A percentile compares a stretch with the other conserved stretches of the same genome.
phyloP scores from a whole-genome alignment of 2,113 vertebrate species.

The Phocoena sinus region DNA sequence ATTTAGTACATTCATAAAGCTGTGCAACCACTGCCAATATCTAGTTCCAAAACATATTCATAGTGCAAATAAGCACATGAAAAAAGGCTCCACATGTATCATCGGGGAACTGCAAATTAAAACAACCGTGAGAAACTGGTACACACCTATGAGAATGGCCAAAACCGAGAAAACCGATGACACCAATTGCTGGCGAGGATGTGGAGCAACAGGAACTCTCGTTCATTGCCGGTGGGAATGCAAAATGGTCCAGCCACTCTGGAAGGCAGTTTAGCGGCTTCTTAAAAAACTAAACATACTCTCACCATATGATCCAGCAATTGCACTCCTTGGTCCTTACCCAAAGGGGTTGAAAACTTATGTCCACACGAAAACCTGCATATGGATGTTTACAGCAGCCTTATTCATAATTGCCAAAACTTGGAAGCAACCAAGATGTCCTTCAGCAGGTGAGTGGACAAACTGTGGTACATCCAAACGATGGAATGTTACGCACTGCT shows the following conservation, averaged over 20 bases:
- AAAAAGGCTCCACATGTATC: background rate
- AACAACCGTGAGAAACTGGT: too few relatives aligned
- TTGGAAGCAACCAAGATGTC: background rate
- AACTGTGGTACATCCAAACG: background rate
- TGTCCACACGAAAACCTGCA: background rate
- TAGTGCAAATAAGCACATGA: background rate
- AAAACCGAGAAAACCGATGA: background rate
- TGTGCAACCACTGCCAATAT: too few relatives aligned
- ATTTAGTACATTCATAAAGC: background rate
- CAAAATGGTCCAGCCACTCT: background rate
- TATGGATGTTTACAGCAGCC: too few relatives aligned
- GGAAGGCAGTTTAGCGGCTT: background rate
- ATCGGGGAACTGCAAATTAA: background rate
- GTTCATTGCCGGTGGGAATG: background rate
- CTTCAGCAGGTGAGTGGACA: background rate
- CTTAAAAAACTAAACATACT: background rate
- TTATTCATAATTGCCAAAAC: background rate
- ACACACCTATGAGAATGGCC: background rate
- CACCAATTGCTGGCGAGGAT: background rate
- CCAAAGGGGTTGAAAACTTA: background rate
- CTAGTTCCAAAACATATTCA: background rate
- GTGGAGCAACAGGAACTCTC: background rate
- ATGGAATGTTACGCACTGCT: background rate
- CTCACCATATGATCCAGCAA: background rate
- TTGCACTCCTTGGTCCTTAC: background rate